A percentile compares a stretch with the other conserved stretches of the same genome.
phyloP scores from a whole-genome alignment of 1,140 invertebrate genomes.

The Augochlora pura region DNA sequence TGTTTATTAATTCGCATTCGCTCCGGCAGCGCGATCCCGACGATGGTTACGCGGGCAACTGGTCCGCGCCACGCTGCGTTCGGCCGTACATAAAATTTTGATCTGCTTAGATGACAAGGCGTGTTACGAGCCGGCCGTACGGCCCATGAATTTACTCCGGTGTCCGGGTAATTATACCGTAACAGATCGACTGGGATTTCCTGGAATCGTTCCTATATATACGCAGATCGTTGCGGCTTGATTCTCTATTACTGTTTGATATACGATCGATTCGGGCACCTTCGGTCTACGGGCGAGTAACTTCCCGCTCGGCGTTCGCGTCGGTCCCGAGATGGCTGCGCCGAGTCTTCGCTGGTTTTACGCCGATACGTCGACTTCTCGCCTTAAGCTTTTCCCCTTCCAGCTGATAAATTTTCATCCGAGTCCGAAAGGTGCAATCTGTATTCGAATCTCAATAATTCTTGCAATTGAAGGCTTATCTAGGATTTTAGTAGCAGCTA shows the following conservation, averaged over 20 bases:
- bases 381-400: conserved; percentile 24
- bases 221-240: not conserved
- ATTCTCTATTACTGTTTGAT: conserved; percentile 53
- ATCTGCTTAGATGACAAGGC: conserved; percentile 17
- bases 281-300: not conserved
- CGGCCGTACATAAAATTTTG: conserved; percentile 24
- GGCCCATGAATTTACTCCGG: conserved; percentile 28
- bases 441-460: too few relatives aligned
- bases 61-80: not conserved
- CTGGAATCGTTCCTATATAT: conserved; percentile 43
- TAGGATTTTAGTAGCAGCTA: too few relatives aligned
- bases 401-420: conserved; percentile 18
- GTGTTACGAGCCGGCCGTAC: conserved; percentile 3
- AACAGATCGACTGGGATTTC: conserved; percentile 36
- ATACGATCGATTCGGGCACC: conserved; percentile 46
- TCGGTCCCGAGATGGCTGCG: conserved; percentile 11
- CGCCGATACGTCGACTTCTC: not conserved
- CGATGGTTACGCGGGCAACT: conserved; percentile 28
- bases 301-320: conserved; percentile 47
- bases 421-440: not conserved
- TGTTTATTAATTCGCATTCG: conserved; percentile 56
- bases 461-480: too few relatives aligned
- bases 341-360: conserved; percentile 8
- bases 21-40: not conserved
- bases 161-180: conserved; percentile 37